Evolutionary conservation across 1,140 invertebrate genomes (phyloP).

Genomic region (Ceratitis capitata): DNA sequence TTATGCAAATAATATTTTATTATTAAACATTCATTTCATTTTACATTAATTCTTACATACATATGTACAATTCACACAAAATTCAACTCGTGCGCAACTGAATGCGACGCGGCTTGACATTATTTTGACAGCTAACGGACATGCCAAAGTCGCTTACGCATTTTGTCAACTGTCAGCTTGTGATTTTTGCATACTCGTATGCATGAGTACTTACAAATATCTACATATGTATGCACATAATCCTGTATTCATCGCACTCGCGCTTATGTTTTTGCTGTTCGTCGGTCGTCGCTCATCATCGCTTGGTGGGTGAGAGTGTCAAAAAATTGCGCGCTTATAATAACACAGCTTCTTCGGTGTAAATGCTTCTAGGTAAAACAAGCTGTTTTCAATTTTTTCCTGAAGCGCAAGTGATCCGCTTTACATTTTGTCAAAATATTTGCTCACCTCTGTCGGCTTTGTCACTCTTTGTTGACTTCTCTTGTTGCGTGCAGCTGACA

Average conservation of each 20-base stretch:
- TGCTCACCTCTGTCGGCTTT: not conserved
- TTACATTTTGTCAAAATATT: slow-evolving; percentile 13
- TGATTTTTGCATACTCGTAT: not conserved
- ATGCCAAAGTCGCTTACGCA: slow-evolving; percentile 26
- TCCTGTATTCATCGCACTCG: no score
- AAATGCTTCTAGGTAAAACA: not conserved
- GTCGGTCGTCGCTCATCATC: no score
- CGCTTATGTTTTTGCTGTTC: no score
- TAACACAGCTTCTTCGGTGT: not conserved
- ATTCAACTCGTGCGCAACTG: not conserved
- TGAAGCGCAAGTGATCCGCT: slow-evolving; percentile 1
- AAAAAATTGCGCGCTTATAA: not conserved
- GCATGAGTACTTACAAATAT: not conserved
- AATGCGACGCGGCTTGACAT: not conserved
- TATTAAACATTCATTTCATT: not conserved
- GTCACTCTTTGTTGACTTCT: not conserved
- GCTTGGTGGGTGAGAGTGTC: not conserved
- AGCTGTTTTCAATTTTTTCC: not conserved
- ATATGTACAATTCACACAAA: not conserved
- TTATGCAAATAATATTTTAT: slow-evolving; percentile 25
- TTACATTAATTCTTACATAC: not conserved
- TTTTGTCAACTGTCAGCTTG: not conserved
- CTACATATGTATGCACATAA: not conserved
- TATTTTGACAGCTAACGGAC: slow-evolving; percentile 19
- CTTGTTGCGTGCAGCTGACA: not conserved